Evolutionary conservation across 1,140 invertebrate species (phyloP), one percentile per base, ranked within the genome.

Genomic region (Metopolophium dirhodum): DNA sequence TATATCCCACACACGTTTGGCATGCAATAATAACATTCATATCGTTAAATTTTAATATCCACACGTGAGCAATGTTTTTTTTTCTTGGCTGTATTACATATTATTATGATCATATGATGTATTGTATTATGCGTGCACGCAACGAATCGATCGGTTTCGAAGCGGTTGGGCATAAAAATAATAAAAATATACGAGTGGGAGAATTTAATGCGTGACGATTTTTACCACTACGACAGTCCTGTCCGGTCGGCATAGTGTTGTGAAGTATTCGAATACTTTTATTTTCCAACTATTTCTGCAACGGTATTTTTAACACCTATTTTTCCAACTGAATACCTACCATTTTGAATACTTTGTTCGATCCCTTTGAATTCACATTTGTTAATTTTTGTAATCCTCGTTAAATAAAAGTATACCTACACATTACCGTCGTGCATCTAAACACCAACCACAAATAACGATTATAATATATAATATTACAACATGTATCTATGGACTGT

Each of bases 41-140:
- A 77, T 77, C 61, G 30, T 77, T n/a, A 77, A 77, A 77, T 35
- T 77, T 77, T 77, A 77, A 77, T 77, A 77, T 77, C 61, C n/a
- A n/a, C 30, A 77, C 61, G 61, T 77, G 61, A 77, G 30, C 61
- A n/a, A 14, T n/a, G 61, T n/a, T 68, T 77, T 77, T 77, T 77
- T 77, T 77, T 54, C n/a, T n/a, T 18, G 61, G 30, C 14, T 14
- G n/a, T n/a, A 18, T 77, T n/a, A n/a, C 61, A 77, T n/a, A n/a
- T 11, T n/a, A n/a, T 30, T 30, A 57, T 26, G 57, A 30, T 9
- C 26, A 8, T 57, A 54, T 54, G 23, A 30, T 61, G 26, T 30
- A 77, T 68, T 14, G n/a, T 77, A n/a, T 18, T 77, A 77, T n/a
- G 30, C 61, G 61, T 18, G 30, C 61, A 18, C 14, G 61, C 30